A percentile compares a stretch with the other conserved stretches of the same genome.
These are phyloP conservation scores for Pitta sordida DNA, from an alignment of 2,113 vertebrate species.

Conservation along the genomic window DNA sequence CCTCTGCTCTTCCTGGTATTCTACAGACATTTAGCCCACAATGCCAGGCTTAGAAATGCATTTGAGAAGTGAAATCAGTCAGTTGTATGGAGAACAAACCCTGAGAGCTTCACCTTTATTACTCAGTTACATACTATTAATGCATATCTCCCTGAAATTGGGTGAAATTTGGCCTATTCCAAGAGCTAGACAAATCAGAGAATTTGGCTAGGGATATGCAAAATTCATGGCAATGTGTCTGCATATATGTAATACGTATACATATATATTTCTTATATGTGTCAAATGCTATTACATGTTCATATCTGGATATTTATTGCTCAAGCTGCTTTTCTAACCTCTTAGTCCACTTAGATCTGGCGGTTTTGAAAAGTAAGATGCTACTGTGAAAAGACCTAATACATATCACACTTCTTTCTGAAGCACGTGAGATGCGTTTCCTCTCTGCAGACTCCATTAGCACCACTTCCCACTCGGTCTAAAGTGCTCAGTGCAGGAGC, in stretches of 20 bases:
- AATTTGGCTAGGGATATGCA: neutral
- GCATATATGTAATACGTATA: neutral
- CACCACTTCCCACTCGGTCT: neutral
- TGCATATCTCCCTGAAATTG: neutral
- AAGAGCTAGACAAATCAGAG: neutral
- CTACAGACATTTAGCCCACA: neutral
- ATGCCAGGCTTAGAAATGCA: neutral
- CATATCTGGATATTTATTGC: neutral
- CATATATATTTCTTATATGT: no score
- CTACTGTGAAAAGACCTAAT: slow-evolving; percentile 14
- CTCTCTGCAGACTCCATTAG: neutral
- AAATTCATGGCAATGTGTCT: neutral
- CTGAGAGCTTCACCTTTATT: neutral
- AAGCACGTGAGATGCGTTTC: neutral
- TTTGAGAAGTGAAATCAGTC: neutral
- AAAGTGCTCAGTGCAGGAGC: neutral
- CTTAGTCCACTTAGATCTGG: neutral
- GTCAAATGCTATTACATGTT: neutral
- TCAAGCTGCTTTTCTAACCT: neutral
- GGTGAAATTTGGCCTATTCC: neutral
- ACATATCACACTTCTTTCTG: neutral
- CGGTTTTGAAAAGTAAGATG: neutral
- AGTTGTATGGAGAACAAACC: neutral
- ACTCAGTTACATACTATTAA: neutral
- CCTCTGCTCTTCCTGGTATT: neutral